Base-by-base conservation (phyloP, 1,140 invertebrate species). In the Drosophila kurseongensis region DNA sequence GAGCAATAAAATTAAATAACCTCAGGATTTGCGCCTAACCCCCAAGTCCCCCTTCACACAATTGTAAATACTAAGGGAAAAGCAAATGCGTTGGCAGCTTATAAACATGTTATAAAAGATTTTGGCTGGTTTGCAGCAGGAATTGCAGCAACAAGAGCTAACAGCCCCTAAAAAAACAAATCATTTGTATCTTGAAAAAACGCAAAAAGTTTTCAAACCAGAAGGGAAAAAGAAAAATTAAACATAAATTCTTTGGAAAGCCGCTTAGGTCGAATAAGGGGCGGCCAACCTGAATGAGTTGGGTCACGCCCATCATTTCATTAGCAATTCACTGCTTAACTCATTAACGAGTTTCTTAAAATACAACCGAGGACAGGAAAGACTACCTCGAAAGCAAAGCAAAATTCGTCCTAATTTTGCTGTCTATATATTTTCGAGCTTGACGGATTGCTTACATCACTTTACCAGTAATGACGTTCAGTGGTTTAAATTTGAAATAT, bases 241-340 rank as follows among this genome's bases (percentile, higher is more conserved):
- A 80, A 58, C 47, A 73, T 63, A 75, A 48, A 55, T 59, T 83
- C 44, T 50, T 68, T 58, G 27, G 23, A 68, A 80, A 81, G 50
- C 79, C 50, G 66, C 78, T 80, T 81, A 68, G 73, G 73, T 72
- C 61, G 76, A 59, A 62, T 75, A 45, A 66, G 80, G 76, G 48
- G 54, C 78, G 75, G 16, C 45, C 56, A 60, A 16, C 44, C 45
- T 45, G 47, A 76, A 76, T 58, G 41, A 27, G 36, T 35, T 44
- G 16, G 27, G 52, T 40, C 51, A 63, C 60, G 41, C 41, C 60
- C 73, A 55, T 42, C 54, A 41, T 67, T 63, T 72, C 42, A 78
- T 59, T 78, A 55, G 42, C 50, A 76, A 59, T 65, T 61, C 48
- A 23, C 27, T 27, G 42, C 61, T 68, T 55, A 44, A 60, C 73